Conservation (phyloP, 2,113 vertebrate genomes). For the Salminus brasiliensis region DNA sequence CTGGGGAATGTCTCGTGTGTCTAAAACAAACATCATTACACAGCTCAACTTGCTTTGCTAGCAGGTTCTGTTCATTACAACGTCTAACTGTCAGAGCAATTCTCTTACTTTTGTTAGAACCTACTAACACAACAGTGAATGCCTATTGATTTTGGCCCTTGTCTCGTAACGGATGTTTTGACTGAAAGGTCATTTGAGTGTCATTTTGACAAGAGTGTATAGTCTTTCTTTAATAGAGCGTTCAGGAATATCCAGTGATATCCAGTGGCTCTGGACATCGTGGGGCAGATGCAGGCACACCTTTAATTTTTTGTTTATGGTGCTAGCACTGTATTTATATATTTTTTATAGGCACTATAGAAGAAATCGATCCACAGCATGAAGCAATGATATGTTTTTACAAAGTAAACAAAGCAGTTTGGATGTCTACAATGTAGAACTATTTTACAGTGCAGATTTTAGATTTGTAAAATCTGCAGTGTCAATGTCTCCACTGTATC, state of each 20-base stretch:
- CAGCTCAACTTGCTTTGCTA: conserved; percentile 22
- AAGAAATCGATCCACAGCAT: too few relatives aligned
- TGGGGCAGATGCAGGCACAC: too few relatives aligned
- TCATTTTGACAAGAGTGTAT: background rate
- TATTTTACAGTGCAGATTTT: too few relatives aligned
- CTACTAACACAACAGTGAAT: background rate
- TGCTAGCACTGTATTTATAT: too few relatives aligned
- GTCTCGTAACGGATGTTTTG: background rate
- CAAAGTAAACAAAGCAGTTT: too few relatives aligned
- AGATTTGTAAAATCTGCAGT: too few relatives aligned
- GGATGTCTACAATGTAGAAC: too few relatives aligned
- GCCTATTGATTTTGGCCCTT: conserved; percentile 8
- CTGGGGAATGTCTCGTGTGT: conserved; percentile 42
- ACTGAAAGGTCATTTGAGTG: background rate
- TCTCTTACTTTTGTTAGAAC: conserved; percentile 7
- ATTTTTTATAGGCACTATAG: too few relatives aligned
- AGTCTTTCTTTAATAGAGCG: background rate
- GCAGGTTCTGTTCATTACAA: background rate
- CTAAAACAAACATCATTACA: conserved; percentile 37
- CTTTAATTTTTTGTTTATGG: too few relatives aligned
- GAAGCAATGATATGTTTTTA: too few relatives aligned
- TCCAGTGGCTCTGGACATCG: too few relatives aligned
- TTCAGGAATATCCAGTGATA: background rate
- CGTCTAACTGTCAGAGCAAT: background rate
- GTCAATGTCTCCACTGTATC: too few relatives aligned